phyloP scores from a whole-genome alignment of 2,113 vertebrate species.

The Acrocephalus kingi region DNA sequence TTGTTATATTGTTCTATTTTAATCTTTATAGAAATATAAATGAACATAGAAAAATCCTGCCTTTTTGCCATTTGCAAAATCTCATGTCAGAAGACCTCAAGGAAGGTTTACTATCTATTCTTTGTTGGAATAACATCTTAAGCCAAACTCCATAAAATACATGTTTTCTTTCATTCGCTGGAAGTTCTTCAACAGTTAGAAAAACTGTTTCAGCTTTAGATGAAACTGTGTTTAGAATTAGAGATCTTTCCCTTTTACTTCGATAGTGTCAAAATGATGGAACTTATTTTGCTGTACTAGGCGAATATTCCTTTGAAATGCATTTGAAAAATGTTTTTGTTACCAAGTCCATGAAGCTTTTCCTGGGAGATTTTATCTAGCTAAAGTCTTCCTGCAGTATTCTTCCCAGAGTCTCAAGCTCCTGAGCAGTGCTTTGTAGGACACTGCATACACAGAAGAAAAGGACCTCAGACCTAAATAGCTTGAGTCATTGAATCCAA shows the following conservation, averaged over 20 bases:
- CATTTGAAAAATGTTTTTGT: not conserved
- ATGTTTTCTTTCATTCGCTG: not conserved
- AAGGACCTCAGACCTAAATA: not conserved
- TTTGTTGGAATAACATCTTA: not conserved
- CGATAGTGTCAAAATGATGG: not conserved
- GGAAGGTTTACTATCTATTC: not conserved
- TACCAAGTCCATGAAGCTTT: not conserved
- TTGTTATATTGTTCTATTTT: not conserved
- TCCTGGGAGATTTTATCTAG: not conserved
- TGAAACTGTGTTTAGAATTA: not conserved
- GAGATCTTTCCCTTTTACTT: not conserved
- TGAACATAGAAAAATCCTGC: not conserved
- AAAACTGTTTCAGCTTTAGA: not conserved
- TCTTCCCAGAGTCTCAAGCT: not conserved
- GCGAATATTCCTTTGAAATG: not conserved
- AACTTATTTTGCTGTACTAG: not conserved
- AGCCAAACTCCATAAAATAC: not conserved
- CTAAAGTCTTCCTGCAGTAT: not conserved
- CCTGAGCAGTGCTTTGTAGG: not conserved
- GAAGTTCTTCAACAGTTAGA: not conserved
- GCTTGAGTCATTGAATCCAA: not conserved
- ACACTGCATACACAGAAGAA: not conserved
- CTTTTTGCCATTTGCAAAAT: not conserved
- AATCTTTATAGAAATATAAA: not conserved
- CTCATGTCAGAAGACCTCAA: not conserved